Base-by-base conservation (phyloP, 1,140 invertebrate species). In the Chironomus striatipennis region DNA sequence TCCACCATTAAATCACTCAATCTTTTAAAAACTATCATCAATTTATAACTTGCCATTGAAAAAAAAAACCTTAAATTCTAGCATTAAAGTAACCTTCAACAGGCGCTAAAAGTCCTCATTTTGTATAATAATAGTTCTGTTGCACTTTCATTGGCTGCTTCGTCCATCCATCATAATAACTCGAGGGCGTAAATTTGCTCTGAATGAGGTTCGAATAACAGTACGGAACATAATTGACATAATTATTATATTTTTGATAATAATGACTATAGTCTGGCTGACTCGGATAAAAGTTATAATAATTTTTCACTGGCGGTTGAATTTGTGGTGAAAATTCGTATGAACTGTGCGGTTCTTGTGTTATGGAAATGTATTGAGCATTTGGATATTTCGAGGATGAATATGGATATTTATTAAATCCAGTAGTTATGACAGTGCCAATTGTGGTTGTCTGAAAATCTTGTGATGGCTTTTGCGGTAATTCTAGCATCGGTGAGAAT, bases 251-350 rank as follows among this genome's bases (percentile, higher is more conserved):
- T 34, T 57, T 57, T 57, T 57, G 47, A 57, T 57, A n/a, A 57
- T 57, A 57, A 47, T 12, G 43, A 12, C 12, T n/a, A 15, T 5
- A 2, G 24, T 70, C 65, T 10, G 65, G 65, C 6, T 21, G 65
- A 12, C 65, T 70, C 9, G 65, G 65, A 21, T 70, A 10, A 20
- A 70, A 70, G 18, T 20, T 17, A 21, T 70, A 70, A 20, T 20
- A 21, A 70, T 70, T 70, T 70, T 70, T 70, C 9, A 70, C 20
- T 6, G 65, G 47, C 47, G n/a, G 47, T 12, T 57, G n/a, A 57
- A 12, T 12, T 10, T 57, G 9, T 7, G 9, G 47, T 12, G 9
- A n/a, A 12, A n/a, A 57, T 57, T 12, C 10, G 2, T 10, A n/a
- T 7, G 47, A 57, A 34, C 24, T 34, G 5, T 34, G 24, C 47